Evolutionary conservation across 2,888 invertebrate species (phyloP), one percentile per base, ranked within the genome.

Genomic region (Elegia similella): DNA sequence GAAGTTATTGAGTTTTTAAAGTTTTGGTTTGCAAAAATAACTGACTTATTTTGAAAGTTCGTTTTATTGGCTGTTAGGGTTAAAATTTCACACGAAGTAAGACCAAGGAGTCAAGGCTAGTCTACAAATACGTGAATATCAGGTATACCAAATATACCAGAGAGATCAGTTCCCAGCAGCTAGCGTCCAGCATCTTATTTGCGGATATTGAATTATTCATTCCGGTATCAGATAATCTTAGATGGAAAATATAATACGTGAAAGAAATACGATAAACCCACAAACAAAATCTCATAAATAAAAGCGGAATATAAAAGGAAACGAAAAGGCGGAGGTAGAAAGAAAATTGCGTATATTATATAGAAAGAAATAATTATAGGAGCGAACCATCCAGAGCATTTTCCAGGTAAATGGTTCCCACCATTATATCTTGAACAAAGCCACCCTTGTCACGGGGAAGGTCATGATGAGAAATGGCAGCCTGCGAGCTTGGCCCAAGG

Each of bases 391-490:
- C 72, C 70, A 73, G 76, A 77, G 78, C 63, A 78, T 79, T 80
- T 83, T 82, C 77, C 81, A 77, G 76, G 78, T 81, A 80, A 85
- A 81, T 78, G 82, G 76, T 79, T 83, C 77, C 73, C 77, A 79
- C 80, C 77, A 80, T 84, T 83, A 84, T 80, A 77, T 72, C 75
- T 70, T 71, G 73, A 81, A 84, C 82, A 84, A 82, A 84, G 84
- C 80, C 71, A 83, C 83, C 84, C 82, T 80, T 82, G 84, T 83
- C 82, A 81, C 75, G 68, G 74, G 71, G 75, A 81, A 86, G 84
- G 85, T 77, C 85, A 72, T 76, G 77, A 81, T 83, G 82, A 84
- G 84, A 82, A 84, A 84, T 82, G 78, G 75, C 79, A 73, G 73
- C 68, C 64, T 68, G 59, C 42, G 59, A 23, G 59, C 54, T 54